Evolutionary conservation across 2,113 vertebrate species (phyloP).

Genomic region (Grallaria varia): DNA sequence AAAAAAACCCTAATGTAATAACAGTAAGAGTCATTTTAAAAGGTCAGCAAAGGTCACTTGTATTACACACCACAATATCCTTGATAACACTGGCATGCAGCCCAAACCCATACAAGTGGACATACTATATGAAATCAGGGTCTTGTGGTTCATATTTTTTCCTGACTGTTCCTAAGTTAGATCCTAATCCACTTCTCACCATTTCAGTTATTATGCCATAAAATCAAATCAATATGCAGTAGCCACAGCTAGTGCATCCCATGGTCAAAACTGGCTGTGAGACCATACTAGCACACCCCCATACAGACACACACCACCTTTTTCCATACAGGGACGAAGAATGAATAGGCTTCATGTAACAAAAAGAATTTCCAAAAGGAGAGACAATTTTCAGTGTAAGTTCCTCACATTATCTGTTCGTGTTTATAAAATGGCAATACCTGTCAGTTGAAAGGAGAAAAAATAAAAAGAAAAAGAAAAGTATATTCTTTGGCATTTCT

Average conservation of each 20-base stretch:
- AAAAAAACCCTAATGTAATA: background rate
- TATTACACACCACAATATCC: background rate
- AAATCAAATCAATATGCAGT: background rate
- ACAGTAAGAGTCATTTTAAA: background rate
- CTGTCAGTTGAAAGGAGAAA: background rate
- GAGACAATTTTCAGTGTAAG: background rate
- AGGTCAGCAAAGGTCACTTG: background rate
- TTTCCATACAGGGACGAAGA: background rate
- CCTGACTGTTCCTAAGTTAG: background rate
- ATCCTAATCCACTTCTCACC: background rate
- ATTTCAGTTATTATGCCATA: background rate
- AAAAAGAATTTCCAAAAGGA: background rate
- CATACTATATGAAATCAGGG: background rate
- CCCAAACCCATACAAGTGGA: background rate
- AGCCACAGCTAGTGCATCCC: background rate
- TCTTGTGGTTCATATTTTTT: background rate
- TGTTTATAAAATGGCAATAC: background rate
- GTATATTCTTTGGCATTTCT: background rate
- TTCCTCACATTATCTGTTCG: background rate
- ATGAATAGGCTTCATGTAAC: accelerated
- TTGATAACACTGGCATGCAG: background rate
- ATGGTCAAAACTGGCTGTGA: background rate
- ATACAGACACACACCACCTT: accelerated
- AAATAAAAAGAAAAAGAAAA: too few relatives aligned
- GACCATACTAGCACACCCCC: background rate